Conservation (phyloP, 2,888 invertebrate genomes). For the Petrolisthes cinctipes region DNA sequence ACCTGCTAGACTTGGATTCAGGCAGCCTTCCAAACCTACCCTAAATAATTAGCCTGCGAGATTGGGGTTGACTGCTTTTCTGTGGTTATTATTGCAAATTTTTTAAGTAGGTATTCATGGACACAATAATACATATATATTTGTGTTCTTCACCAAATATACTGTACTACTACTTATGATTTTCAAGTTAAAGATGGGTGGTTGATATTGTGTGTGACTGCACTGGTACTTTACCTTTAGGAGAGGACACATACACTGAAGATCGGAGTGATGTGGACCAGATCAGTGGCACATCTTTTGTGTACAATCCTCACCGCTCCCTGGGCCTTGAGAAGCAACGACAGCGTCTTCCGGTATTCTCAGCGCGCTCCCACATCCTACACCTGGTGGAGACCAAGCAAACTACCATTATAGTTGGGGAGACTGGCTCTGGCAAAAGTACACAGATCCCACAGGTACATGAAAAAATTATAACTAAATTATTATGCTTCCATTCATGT, state of each 20-base stretch:
- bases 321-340: constrained; percentile 87
- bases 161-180: no score
- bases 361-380: constrained; percentile 86
- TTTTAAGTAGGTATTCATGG: no score
- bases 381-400: constrained; percentile 92
- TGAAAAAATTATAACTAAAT: background rate
- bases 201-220: background rate
- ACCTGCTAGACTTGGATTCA: no score
- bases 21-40: no score
- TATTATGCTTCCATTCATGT: background rate
- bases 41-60: no score
- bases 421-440: constrained; percentile 96
- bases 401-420: constrained; percentile 76
- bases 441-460: constrained; percentile 93
- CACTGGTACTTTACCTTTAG: constrained; percentile 22
- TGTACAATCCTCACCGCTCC: constrained; percentile 87
- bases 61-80: no score
- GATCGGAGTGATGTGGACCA: constrained; percentile 75
- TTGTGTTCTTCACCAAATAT: no score
- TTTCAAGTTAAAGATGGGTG: no score
- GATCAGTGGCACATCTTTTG: constrained; percentile 76
- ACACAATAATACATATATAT: no score
- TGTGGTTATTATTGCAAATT: no score
- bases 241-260: constrained; percentile 65
- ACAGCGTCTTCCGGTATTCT: constrained; percentile 87